Evolutionary conservation across 2,888 invertebrate genomes (phyloP).

Genomic region (Dolichopus griseipennis): DNA sequence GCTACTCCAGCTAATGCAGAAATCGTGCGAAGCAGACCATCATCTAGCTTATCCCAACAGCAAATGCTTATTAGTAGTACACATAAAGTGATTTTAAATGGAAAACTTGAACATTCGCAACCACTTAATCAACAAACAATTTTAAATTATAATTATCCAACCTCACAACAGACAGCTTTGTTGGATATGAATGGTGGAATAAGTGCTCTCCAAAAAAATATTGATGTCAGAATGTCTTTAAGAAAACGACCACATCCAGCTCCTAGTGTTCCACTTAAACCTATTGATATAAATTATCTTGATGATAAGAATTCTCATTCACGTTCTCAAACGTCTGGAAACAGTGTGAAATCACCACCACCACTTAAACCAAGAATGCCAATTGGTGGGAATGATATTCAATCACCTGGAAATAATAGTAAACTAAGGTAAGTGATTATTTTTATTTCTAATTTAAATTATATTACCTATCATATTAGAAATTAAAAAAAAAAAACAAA

Average conservation of each 20-base stretch:
- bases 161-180: conserved; percentile 21
- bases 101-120: conserved; percentile 23
- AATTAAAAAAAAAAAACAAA: too few species aligned
- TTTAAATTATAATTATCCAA: conserved; percentile 13
- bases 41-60: conserved; percentile 29
- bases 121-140: conserved; percentile 19
- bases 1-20: background rate
- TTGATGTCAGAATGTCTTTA: conserved; percentile 24
- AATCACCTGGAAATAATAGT: conserved; percentile 26
- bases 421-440: conserved; percentile 34
- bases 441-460: background rate
- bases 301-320: conserved; percentile 7
- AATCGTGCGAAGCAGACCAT: conserved; percentile 24
- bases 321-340: conserved; percentile 17
- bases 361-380: conserved; percentile 39
- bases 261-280: conserved; percentile 32
- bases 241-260: conserved; percentile 42
- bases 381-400: conserved; percentile 21
- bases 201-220: conserved; percentile 20
- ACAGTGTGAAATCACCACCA: conserved; percentile 31
- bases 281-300: conserved; percentile 16
- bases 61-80: conserved; percentile 24
- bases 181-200: conserved; percentile 19
- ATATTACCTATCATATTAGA: too few species aligned
- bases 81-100: conserved; percentile 34